phyloP scores from a whole-genome alignment of 2,888 invertebrate species.

The Calameuta idolon region DNA sequence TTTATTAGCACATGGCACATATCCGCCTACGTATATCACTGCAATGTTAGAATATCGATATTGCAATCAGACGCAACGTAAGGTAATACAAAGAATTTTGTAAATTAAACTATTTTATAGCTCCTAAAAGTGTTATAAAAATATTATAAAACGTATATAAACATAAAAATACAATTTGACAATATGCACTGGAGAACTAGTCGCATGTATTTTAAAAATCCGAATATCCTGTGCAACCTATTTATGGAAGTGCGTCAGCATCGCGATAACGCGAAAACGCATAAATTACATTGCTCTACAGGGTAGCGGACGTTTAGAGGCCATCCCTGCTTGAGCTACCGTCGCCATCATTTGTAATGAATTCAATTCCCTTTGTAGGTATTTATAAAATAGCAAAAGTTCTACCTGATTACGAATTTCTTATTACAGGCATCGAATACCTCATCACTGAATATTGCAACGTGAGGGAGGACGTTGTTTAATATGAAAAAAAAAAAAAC shows the following conservation, averaged over 20 bases:
- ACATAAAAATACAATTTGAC: not conserved
- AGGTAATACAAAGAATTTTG: not conserved
- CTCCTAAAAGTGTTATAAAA: not conserved
- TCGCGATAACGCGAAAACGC: not conserved
- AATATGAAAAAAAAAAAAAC: not conserved
- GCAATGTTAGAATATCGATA: not conserved
- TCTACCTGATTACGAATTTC: not conserved
- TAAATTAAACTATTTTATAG: not conserved
- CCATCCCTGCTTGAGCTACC: not conserved
- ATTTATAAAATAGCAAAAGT: not conserved
- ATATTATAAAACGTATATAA: not conserved
- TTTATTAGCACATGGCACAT: not conserved
- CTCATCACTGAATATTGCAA: not conserved
- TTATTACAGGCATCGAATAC: not conserved
- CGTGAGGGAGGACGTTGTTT: not conserved
- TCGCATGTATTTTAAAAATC: not conserved
- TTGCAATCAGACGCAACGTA: not conserved
- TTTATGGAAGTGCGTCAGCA: not conserved
- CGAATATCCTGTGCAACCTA: not conserved
- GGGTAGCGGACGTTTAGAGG: not conserved
- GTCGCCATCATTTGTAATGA: not conserved
- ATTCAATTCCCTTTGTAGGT: not conserved
- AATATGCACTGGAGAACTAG: not conserved
- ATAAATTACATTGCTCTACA: not conserved
- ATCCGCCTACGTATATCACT: not conserved